Evolutionary conservation across 2,113 vertebrate genomes (phyloP).

Genomic region (Emydura subglobosa): DNA sequence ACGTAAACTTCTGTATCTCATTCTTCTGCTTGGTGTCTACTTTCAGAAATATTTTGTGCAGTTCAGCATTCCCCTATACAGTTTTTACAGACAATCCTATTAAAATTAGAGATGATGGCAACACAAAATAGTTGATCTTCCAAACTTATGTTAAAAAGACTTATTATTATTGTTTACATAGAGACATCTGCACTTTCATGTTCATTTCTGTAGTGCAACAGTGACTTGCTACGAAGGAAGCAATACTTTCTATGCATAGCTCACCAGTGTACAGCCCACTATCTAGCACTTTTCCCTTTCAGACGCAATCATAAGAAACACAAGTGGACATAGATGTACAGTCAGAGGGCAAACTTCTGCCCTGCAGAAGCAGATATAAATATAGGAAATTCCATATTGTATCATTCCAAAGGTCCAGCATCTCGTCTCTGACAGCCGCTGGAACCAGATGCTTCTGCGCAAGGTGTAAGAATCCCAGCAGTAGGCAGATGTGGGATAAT

Average conservation of each 20-base stretch:
- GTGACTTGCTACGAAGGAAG: not conserved
- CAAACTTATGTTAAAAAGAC: not conserved
- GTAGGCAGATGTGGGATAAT: not conserved
- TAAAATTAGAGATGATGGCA: not conserved
- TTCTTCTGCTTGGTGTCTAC: not conserved
- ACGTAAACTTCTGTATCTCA: not conserved
- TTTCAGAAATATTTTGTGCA: not conserved
- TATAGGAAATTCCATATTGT: not conserved
- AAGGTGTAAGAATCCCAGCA: not conserved
- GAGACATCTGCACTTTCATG: rapidly evolving
- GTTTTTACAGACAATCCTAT: not conserved
- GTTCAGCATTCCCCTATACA: not conserved
- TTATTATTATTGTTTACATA: not conserved
- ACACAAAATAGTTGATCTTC: not conserved
- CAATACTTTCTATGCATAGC: not conserved
- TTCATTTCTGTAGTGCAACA: not conserved
- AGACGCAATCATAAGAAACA: not conserved
- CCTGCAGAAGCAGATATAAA: not conserved
- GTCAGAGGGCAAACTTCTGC: not conserved
- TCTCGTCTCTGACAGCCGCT: not conserved
- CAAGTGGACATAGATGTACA: not conserved
- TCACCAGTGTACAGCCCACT: not conserved
- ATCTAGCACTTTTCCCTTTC: not conserved
- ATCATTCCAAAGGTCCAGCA: not conserved
- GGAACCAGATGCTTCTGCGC: not conserved